Conservation (phyloP, 1,140 invertebrate genomes). For the Lepidotrigona ventralis region DNA sequence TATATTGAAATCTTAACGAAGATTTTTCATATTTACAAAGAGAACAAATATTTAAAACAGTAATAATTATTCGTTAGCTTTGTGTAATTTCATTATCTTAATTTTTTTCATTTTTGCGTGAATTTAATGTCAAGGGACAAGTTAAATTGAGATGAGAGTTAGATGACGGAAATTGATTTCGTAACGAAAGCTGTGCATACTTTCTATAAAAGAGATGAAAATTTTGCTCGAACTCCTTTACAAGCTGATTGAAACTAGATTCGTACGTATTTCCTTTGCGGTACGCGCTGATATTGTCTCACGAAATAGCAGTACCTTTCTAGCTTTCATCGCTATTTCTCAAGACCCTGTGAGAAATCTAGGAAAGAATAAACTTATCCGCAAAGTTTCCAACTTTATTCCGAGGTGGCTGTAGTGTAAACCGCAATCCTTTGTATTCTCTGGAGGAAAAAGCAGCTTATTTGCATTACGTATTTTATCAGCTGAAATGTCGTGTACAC, state of each 20-base stretch:
- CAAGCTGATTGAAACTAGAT: not conserved
- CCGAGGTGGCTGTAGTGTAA: not conserved
- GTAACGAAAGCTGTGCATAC: not conserved
- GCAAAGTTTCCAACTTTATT: not conserved
- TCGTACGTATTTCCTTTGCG: not conserved
- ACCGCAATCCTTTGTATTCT: not conserved
- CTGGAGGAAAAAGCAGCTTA: not conserved
- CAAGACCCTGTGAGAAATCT: not conserved
- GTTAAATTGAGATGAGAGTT: too few species aligned
- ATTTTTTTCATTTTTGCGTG: too few species aligned
- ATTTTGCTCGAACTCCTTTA: conserved; percentile 2
- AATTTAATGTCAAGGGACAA: too few species aligned
- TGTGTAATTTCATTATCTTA: too few species aligned
- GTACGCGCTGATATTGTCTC: not conserved
- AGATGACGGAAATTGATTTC: not conserved
- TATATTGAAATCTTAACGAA: too few species aligned
- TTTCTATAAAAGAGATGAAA: not conserved
- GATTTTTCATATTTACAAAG: too few species aligned
- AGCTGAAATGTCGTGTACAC: not conserved
- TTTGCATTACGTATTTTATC: conserved; percentile 6
- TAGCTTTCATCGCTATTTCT: not conserved
- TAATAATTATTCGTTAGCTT: too few species aligned
- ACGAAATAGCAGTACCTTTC: not conserved
- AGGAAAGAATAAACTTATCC: not conserved
- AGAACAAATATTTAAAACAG: too few species aligned